Evolutionary conservation across 2,113 vertebrate genomes (phyloP), one percentile per base, ranked within the genome.

Genomic region (Ariopsis seemanni): DNA sequence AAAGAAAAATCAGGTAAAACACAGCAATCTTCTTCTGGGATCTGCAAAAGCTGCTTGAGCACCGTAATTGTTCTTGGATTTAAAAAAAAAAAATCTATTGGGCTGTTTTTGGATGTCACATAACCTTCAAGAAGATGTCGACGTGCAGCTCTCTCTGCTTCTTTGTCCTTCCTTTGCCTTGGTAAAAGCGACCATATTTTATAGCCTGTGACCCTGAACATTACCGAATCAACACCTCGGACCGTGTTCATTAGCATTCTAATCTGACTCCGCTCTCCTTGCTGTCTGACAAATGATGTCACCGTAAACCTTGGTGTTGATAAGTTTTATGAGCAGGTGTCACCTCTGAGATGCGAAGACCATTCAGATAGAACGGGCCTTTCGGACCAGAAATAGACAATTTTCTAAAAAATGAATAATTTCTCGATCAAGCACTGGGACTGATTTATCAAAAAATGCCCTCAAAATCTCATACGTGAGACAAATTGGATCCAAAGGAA

Each of bases 291-390:
- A 74, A 78, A 78, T 27, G 25, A 78, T 55, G 52, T 55, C 75
- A 78, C 25, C 75, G 22, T 22, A 75, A 50, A 50, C 34, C 34
- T 74, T 48, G 71, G 71, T 74, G 34, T 20, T 74, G 71, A 53
- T 78, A 53, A 7, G 75, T 78, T 78, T 78, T 78, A n/a, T 78
- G 25, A 53, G 75, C 48, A 14, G n/a, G 7, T 74, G 71, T 74
- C 42, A 48, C 22, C 42, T 20, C 20, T 48, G 20, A 75, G 42
- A 25, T 52, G 20, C 48, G 5, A 6, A 77, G 50, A 75, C 72
- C 20, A 22, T 4, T 50, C 20, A 5, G 72, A 25, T 52, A 52
- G 42, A 77, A 77, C 48, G 10, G 18, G 42, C 20, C 67, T 48
- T 22, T 9, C 20, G 25, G 17, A 22, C 34, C 42, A 75, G 72